phyloP scores from a whole-genome alignment of 53 echinoderm and acorn worm genomes.

The Actinopyga echinites region DNA sequence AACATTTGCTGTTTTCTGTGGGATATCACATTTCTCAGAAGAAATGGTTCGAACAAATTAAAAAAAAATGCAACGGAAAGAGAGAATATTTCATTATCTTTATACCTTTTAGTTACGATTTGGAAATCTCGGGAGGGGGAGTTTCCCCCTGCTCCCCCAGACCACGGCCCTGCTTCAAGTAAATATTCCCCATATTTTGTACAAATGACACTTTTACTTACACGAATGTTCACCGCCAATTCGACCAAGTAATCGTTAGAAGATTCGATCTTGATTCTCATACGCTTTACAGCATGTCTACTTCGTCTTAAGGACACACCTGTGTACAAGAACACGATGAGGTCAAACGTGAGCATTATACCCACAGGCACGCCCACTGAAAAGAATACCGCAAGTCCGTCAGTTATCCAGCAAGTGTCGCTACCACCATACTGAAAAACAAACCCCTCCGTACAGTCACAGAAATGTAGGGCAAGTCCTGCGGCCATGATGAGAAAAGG shows the following conservation, averaged over 20 bases:
- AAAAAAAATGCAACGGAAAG: too few species aligned
- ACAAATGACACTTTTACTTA: not conserved
- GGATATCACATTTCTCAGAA: too few species aligned
- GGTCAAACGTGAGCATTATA: conserved; percentile 40
- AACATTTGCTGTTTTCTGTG: too few species aligned
- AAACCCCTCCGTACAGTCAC: conserved; percentile 9
- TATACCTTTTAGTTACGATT: too few species aligned
- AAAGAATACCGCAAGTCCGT: conserved; percentile 47
- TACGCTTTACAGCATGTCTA: conserved; percentile 28
- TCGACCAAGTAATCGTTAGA: not conserved
- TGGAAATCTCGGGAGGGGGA: too few species aligned
- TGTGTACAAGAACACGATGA: conserved; percentile 37
- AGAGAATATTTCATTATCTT: too few species aligned
- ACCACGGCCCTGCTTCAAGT: too few species aligned
- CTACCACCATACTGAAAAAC: conserved; percentile 47
- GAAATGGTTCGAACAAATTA: too few species aligned
- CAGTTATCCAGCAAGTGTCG: conserved; percentile 46
- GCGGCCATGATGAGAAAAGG: conserved; percentile 34
- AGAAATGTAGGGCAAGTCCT: conserved; percentile 39
- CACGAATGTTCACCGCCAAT: not conserved
- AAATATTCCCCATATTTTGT: not conserved
- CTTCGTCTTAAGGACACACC: conserved; percentile 40
- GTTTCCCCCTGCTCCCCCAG: too few species aligned
- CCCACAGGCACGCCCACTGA: conserved; percentile 46
- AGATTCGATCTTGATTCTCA: not conserved